Conservation (phyloP, 92 coral and sea anemone species). For the Galaxea fascicularis region DNA sequence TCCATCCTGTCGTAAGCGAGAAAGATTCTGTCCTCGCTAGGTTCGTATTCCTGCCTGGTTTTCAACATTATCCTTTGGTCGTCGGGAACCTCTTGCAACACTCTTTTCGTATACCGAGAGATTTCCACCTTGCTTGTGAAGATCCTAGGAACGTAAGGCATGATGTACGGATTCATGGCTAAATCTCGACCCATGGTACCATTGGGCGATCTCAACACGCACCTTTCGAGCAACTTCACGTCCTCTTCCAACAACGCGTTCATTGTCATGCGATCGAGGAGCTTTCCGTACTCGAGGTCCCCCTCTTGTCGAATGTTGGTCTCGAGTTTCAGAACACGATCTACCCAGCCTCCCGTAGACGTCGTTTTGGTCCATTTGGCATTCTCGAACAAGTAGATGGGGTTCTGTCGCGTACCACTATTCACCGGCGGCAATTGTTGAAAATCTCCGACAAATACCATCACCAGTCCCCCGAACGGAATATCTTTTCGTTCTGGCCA, state of each 20-base stretch:
- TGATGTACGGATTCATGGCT: no score
- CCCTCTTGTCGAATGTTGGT: no score
- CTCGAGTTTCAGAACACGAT: no score
- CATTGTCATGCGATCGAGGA: no score
- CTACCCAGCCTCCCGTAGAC: constrained; percentile 2
- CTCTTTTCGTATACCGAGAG: neutral
- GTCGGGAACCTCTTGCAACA: neutral
- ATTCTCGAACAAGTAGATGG: constrained; percentile 10
- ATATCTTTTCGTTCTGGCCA: neutral
- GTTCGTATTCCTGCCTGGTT: neutral
- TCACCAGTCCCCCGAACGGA: constrained; percentile 15
- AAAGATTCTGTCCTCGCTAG: no score
- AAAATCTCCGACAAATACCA: constrained; percentile 27
- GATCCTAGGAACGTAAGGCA: no score
- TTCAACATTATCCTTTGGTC: neutral
- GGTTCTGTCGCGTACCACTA: constrained; percentile 8
- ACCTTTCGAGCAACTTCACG: no score
- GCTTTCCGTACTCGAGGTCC: no score
- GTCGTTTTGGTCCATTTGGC: neutral
- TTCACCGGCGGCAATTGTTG: constrained; percentile 16
- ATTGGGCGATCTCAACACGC: no score
- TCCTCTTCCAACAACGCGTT: no score
- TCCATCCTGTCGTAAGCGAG: no score
- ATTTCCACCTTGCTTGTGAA: neutral
- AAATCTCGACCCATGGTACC: no score